Evolutionary conservation across 2,113 vertebrate genomes (phyloP).

Genomic region (Irena cyanogastra): DNA sequence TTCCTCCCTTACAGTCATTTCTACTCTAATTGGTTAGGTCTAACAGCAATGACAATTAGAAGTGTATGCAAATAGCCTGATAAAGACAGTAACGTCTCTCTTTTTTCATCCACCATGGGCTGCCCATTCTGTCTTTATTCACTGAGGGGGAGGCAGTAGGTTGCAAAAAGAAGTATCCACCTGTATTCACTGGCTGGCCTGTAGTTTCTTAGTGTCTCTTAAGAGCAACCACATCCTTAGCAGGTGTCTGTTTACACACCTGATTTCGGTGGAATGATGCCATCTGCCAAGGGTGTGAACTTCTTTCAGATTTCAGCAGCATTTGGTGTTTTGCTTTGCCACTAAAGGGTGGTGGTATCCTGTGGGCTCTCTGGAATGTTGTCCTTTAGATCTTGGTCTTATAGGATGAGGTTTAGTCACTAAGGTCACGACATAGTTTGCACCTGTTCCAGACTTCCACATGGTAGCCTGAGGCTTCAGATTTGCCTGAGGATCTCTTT

Average conservation of each 20-base stretch:
- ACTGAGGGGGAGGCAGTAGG: conserved; percentile 16
- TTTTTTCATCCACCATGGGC: conserved; percentile 24
- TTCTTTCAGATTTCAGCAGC: background rate
- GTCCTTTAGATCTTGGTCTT: background rate
- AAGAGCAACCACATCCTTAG: conserved; percentile 57
- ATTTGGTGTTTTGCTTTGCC: background rate
- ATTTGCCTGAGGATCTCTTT: background rate
- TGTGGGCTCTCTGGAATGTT: background rate
- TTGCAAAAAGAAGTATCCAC: conserved; percentile 43
- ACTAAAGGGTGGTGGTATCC: background rate
- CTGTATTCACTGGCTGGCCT: conserved; percentile 34
- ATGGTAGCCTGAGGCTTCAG: background rate
- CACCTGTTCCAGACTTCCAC: background rate
- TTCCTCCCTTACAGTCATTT: conserved; percentile 70
- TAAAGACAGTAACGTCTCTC: conserved; percentile 46
- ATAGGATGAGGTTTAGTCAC: background rate
- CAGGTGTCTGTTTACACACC: conserved; percentile 57
- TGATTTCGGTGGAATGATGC: conserved; percentile 39
- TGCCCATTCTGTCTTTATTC: background rate
- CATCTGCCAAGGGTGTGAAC: conserved; percentile 31
- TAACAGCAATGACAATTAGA: conserved; percentile 59
- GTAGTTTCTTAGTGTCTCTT: conserved; percentile 51
- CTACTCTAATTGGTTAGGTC: conserved; percentile 58
- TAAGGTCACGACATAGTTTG: background rate
- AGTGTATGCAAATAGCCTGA: conserved; percentile 60